These are phyloP conservation scores for Oligia latruncula DNA, from an alignment of 2,888 invertebrate species.

Conservation along the genomic window DNA sequence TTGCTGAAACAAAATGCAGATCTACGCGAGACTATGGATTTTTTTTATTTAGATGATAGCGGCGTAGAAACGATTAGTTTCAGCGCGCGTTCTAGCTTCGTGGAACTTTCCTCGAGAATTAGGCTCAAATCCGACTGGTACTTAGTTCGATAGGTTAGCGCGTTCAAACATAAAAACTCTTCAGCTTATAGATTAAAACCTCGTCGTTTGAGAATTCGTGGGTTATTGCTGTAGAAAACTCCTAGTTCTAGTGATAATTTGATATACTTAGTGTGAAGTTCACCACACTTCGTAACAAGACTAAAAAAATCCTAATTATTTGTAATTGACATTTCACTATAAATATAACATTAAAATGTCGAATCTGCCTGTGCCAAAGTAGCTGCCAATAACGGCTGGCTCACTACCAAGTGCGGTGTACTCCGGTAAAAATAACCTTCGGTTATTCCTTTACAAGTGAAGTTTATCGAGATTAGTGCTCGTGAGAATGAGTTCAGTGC, in stretches of 20 bases:
- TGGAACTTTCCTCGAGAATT: background rate
- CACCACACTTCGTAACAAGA: conserved; percentile 24
- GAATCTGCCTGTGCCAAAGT: conserved; percentile 61
- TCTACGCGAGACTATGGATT: background rate
- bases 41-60: background rate
- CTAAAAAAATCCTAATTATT: conserved; percentile 59
- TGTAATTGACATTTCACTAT: conserved; percentile 69
- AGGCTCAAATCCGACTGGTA: background rate
- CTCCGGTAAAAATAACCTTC: conserved; percentile 61
- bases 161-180: background rate
- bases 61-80: background rate
- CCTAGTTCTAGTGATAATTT: background rate
- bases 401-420: conserved; percentile 61
- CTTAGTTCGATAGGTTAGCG: background rate
- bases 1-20: too few relatives aligned
- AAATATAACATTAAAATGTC: conserved; percentile 71
- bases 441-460: conserved; percentile 54
- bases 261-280: conserved; percentile 43
- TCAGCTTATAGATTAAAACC: background rate
- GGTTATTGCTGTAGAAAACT: background rate
- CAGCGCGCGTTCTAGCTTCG: too few relatives aligned
- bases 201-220: background rate
- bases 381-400: conserved; percentile 70
- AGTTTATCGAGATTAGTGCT: conserved; percentile 42
- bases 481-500: conserved; percentile 78